Evolutionary conservation across 2,888 invertebrate genomes (phyloP).

Genomic region (Acleris literana): DNA sequence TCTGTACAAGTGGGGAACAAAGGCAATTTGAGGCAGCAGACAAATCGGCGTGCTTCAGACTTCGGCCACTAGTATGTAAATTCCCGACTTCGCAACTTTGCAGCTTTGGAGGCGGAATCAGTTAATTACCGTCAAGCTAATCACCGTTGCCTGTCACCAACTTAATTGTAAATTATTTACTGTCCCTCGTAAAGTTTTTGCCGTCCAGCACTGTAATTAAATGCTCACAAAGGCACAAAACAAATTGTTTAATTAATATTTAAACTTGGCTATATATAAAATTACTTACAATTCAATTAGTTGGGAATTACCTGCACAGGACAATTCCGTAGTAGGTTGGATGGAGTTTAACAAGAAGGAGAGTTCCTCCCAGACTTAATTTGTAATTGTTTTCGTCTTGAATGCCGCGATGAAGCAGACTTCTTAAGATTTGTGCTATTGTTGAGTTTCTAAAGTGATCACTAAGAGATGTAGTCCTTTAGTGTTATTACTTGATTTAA

Average conservation of each 20-base stretch:
- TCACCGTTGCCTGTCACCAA: constrained; percentile 39
- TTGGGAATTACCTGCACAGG: constrained; percentile 20
- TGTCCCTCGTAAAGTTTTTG: constrained; percentile 40
- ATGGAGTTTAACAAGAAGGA: constrained; percentile 11
- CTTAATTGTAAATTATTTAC: constrained; percentile 46
- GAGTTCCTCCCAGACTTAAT: constrained; percentile 15
- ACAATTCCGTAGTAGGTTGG: background rate
- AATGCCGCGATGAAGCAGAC: background rate
- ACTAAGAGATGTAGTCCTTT: too few relatives aligned
- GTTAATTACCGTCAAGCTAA: constrained; percentile 37
- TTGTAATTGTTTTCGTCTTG: constrained; percentile 13
- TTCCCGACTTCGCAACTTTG: constrained; percentile 23
- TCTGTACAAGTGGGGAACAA: constrained; percentile 13
- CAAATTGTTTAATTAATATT: constrained; percentile 41
- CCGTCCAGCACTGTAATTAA: constrained; percentile 41
- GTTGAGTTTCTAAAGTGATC: too few relatives aligned
- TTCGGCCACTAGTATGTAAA: constrained; percentile 35
- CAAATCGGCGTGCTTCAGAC: constrained; percentile 1
- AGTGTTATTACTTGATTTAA: too few relatives aligned
- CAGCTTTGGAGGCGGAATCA: constrained; percentile 34
- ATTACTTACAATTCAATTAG: constrained; percentile 33
- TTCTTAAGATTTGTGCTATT: too few relatives aligned
- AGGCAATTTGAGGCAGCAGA: constrained; percentile 22
- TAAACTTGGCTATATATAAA: constrained; percentile 32
- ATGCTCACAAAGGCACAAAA: constrained; percentile 41